phyloP scores from a whole-genome alignment of 1,140 invertebrate species.

The Dinothrombium tinctorium region DNA sequence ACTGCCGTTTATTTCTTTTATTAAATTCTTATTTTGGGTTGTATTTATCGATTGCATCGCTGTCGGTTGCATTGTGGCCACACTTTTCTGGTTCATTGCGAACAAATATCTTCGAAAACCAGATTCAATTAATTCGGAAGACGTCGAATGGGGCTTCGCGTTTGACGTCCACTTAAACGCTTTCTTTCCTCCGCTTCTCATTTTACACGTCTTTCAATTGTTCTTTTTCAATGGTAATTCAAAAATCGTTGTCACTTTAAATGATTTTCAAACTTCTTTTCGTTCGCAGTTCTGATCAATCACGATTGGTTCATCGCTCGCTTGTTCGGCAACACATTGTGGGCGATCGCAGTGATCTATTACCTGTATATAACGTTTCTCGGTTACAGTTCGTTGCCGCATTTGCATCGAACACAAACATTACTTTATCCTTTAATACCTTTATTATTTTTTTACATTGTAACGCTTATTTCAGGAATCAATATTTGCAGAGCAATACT shows the following conservation, averaged over 20 bases:
- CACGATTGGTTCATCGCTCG: slow-evolving; percentile 45
- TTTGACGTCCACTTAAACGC: slow-evolving; percentile 98
- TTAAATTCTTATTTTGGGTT: slow-evolving; percentile 71
- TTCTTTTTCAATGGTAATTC: slow-evolving; percentile 68
- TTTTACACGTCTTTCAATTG: slow-evolving; percentile 77
- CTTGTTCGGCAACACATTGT: slow-evolving; percentile 76
- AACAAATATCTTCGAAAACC: slow-evolving; percentile 66
- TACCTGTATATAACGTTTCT: slow-evolving; percentile 95
- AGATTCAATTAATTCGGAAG: slow-evolving; percentile 37
- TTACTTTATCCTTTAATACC: slow-evolving; percentile 64
- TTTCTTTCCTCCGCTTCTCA: slow-evolving; percentile 78
- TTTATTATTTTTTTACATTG: slow-evolving; percentile 49
- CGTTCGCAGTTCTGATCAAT: slow-evolving; percentile 41
- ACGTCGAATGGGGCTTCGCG: slow-evolving; percentile 93
- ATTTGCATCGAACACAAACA: slow-evolving; percentile 60
- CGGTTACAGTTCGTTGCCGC: slow-evolving; percentile 81
- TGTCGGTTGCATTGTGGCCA: slow-evolving; percentile 62
- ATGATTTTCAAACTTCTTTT: no score
- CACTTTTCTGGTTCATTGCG: slow-evolving; percentile 45
- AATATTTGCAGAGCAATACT: slow-evolving; percentile 44
- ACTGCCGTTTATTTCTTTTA: slow-evolving; percentile 45
- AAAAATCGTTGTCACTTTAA: no score
- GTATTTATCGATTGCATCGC: slow-evolving; percentile 84
- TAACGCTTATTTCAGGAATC: slow-evolving; percentile 36
- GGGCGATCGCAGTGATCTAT: slow-evolving; percentile 70